A percentile compares a stretch with the other conserved stretches of the same genome.
These are phyloP conservation scores for Cancer borealis DNA, from an alignment of 2,888 invertebrate genomes.

Conservation along the genomic window DNA sequence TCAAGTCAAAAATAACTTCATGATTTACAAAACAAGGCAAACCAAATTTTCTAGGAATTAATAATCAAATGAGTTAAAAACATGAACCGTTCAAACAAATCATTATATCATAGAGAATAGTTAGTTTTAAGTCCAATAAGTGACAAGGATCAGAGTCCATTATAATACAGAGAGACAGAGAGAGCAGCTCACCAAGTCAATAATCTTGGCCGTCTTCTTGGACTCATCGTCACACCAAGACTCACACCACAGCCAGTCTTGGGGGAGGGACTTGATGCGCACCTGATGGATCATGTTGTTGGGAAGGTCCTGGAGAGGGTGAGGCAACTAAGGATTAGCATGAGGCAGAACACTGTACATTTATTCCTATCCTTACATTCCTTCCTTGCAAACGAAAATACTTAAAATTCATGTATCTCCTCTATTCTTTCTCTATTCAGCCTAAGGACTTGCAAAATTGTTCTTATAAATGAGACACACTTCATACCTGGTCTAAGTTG, in stretches of 20 bases:
- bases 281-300: slow-evolving; percentile 99
- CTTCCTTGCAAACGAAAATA: too few relatives aligned
- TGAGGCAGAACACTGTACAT: neutral
- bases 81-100: neutral
- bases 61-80: neutral
- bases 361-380: too few relatives aligned
- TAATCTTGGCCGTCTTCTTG: slow-evolving; percentile 95
- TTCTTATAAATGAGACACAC: slow-evolving; percentile 79
- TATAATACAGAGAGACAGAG: neutral
- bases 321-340: neutral
- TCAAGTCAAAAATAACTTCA: neutral
- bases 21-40: too few relatives aligned
- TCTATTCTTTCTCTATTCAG: too few relatives aligned
- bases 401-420: too few relatives aligned
- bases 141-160: neutral
- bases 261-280: slow-evolving; percentile 97
- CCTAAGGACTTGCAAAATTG: slow-evolving; percentile 79
- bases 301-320: slow-evolving; percentile 87
- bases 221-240: slow-evolving; percentile 98
- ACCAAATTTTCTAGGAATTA: too few relatives aligned
- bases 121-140: neutral
- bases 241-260: slow-evolving; percentile 99
- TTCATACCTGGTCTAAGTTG: slow-evolving; percentile 87
- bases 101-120: neutral
- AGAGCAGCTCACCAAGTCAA: slow-evolving; percentile 89